Evolutionary conservation across 2,113 vertebrate genomes (phyloP).

Genomic region (Phaethornis superciliosus): DNA sequence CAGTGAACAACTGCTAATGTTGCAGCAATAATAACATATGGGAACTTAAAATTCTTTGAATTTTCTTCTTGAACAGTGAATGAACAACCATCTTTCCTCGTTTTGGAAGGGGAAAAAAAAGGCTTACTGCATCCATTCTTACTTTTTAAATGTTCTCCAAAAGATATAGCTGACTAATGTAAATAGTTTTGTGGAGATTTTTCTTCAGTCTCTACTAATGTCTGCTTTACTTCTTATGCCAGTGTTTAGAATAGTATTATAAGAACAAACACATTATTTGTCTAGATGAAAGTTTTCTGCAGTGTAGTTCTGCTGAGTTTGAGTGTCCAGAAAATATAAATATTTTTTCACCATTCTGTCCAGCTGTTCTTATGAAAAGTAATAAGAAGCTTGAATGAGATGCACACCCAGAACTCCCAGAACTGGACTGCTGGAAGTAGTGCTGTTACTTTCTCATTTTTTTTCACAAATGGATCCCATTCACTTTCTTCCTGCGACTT

Average conservation of each 20-base stretch:
- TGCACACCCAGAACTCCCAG: too few species aligned
- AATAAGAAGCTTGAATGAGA: background rate
- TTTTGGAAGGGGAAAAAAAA: too few species aligned
- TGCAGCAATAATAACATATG: background rate
- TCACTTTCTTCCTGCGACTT: background rate
- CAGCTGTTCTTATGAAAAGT: background rate
- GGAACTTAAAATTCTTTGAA: background rate
- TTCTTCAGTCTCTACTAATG: background rate
- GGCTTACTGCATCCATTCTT: background rate
- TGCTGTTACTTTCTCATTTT: background rate
- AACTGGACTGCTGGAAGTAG: accelerated
- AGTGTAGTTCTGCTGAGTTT: background rate
- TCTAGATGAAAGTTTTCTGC: background rate
- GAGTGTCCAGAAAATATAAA: background rate
- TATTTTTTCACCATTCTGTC: background rate
- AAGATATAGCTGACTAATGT: background rate
- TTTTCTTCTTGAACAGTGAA: background rate
- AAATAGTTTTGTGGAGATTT: background rate
- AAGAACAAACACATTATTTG: background rate
- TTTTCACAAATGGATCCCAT: background rate
- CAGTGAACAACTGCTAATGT: background rate
- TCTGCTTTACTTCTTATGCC: background rate
- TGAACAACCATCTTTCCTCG: too few species aligned
- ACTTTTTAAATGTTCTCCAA: background rate
- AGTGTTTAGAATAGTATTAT: background rate